Evolutionary conservation across 2,888 invertebrate genomes (phyloP).

Genomic region (Pemphredon lugubris): DNA sequence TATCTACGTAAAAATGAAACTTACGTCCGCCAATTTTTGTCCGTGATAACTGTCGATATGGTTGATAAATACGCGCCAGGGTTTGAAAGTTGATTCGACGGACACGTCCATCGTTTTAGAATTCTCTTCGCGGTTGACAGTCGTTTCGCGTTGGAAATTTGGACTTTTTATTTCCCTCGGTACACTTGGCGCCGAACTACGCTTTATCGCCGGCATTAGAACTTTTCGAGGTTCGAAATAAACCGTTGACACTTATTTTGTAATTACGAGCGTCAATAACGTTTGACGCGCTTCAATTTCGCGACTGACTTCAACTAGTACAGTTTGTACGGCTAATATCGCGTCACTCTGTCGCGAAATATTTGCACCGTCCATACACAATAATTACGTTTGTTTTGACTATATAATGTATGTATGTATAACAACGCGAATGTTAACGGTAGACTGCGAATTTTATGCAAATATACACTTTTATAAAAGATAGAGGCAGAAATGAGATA

Average conservation of each 20-base stretch:
- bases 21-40: conserved; percentile 81
- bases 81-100: conserved; percentile 74
- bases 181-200: background rate
- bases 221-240: background rate
- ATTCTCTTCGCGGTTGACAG: conserved; percentile 6
- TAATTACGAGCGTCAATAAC: background rate
- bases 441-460: too few species aligned
- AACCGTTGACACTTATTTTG: conserved; percentile 13
- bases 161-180: background rate
- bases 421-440: too few species aligned
- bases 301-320: conserved; percentile 12
- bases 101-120: background rate
- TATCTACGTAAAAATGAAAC: conserved; percentile 14
- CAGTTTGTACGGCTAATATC: background rate
- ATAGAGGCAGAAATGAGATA: too few species aligned
- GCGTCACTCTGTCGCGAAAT: too few species aligned
- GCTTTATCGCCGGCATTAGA: background rate
- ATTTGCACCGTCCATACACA: too few species aligned
- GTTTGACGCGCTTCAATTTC: background rate
- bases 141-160: too few species aligned
- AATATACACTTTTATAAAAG: too few species aligned
- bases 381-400: too few species aligned
- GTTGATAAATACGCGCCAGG: conserved; percentile 84
- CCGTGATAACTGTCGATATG: conserved; percentile 85
- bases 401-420: too few species aligned